These are phyloP conservation scores for Punctoribates punctum DNA, from an alignment of 2,888 invertebrate species.

Conservation along the genomic window DNA sequence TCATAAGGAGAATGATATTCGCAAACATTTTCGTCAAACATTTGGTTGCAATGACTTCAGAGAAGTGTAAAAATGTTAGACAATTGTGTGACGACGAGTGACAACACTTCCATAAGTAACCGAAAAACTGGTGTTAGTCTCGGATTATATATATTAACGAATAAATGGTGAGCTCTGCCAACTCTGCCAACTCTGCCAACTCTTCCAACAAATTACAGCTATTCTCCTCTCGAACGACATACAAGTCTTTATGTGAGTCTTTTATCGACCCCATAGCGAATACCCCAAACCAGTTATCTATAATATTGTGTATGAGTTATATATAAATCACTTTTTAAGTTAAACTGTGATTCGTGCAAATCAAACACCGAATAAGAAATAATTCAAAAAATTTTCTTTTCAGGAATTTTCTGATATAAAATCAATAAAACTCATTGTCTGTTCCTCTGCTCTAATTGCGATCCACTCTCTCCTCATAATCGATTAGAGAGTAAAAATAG, in stretches of 20 bases:
- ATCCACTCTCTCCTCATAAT: not conserved
- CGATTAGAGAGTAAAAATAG: too few species aligned
- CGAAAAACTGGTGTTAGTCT: conserved; percentile 15
- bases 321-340: conserved; percentile 31
- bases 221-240: not conserved
- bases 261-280: conserved; percentile 1
- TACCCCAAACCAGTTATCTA: not conserved
- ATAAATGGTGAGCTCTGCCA: conserved; percentile 9
- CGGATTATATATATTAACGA: conserved; percentile 24
- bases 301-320: not conserved
- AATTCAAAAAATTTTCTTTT: not conserved
- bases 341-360: not conserved
- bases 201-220: not conserved
- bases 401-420: conserved; percentile 1
- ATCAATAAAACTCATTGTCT: conserved; percentile 7
- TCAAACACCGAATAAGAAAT: conserved; percentile 18
- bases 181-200: too few species aligned
- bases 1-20: conserved; percentile 2
- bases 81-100: not conserved
- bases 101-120: not conserved
- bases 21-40: too few species aligned
- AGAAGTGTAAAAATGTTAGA: not conserved
- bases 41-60: not conserved
- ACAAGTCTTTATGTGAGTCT: conserved; percentile 11
- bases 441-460: not conserved